Conservation (phyloP, 2,797 vertebrate genomes). For the Halcyon leucocephala region DNA sequence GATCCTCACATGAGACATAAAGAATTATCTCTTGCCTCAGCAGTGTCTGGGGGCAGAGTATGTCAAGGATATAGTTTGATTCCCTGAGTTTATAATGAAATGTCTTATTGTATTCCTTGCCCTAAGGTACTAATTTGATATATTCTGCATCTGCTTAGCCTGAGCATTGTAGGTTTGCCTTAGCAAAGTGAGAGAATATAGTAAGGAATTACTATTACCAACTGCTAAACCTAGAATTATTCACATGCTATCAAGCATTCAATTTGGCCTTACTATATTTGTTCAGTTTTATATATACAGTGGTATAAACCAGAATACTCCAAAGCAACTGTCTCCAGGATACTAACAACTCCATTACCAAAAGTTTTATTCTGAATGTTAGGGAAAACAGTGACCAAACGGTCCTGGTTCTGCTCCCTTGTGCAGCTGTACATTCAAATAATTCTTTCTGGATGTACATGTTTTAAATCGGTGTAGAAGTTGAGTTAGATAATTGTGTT, state of each 20-base stretch:
- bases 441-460: background rate
- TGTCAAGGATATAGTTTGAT: slow-evolving; percentile 1
- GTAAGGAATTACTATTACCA: background rate
- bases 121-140: background rate
- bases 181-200: background rate
- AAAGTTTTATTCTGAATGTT: background rate
- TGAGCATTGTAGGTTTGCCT: background rate
- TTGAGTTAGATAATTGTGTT: background rate
- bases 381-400: background rate
- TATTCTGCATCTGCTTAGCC: background rate
- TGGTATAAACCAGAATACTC: background rate
- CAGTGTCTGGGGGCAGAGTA: slow-evolving; percentile 5
- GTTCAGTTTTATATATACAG: background rate
- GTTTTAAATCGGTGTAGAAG: background rate
- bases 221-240: background rate
- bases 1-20: slow-evolving; percentile 26
- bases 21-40: slow-evolving; percentile 9
- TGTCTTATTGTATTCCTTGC: background rate
- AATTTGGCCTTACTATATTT: background rate
- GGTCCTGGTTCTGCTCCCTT: background rate
- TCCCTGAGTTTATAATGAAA: slow-evolving; percentile 5
- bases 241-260: background rate
- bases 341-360: background rate
- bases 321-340: background rate
- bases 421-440: background rate